Evolutionary conservation across 2,888 invertebrate genomes (phyloP).

Genomic region (Punctoribates punctum): DNA sequence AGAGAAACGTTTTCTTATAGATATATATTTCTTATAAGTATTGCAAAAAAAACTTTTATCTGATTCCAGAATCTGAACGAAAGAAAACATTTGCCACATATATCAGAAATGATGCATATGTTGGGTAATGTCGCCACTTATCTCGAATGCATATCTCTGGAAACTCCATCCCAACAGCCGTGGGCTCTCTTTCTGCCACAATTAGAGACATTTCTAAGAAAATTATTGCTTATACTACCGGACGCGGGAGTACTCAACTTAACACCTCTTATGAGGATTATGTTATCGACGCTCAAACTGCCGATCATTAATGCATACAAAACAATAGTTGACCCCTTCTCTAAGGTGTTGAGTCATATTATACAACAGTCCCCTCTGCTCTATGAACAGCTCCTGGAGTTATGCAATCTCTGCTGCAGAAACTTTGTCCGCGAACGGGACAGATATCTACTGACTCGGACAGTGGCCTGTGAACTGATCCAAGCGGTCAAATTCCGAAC

Average conservation of each 20-base stretch:
- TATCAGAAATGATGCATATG: constrained; percentile 69
- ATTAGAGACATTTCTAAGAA: constrained; percentile 79
- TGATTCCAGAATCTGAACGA: constrained; percentile 66
- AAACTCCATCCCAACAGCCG: constrained; percentile 55
- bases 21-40: neutral
- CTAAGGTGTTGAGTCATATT: constrained; percentile 87
- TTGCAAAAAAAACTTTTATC: constrained; percentile 48
- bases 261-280: constrained; percentile 70
- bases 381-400: constrained; percentile 66
- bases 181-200: constrained; percentile 79
- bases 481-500: constrained; percentile 94
- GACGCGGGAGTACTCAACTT: constrained; percentile 56
- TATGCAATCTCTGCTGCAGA: constrained; percentile 83
- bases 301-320: constrained; percentile 77
- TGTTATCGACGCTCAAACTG: constrained; percentile 73
- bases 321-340: constrained; percentile 88
- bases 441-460: constrained; percentile 83
- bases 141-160: constrained; percentile 76
- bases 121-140: constrained; percentile 89
- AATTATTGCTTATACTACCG: constrained; percentile 62
- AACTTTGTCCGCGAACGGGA: constrained; percentile 89
- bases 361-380: constrained; percentile 81
- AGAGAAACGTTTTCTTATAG: neutral
- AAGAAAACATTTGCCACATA: constrained; percentile 66
- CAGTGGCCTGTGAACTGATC: constrained; percentile 87